phyloP scores from a whole-genome alignment of 2,888 invertebrate species.

The Arenicola marina region DNA sequence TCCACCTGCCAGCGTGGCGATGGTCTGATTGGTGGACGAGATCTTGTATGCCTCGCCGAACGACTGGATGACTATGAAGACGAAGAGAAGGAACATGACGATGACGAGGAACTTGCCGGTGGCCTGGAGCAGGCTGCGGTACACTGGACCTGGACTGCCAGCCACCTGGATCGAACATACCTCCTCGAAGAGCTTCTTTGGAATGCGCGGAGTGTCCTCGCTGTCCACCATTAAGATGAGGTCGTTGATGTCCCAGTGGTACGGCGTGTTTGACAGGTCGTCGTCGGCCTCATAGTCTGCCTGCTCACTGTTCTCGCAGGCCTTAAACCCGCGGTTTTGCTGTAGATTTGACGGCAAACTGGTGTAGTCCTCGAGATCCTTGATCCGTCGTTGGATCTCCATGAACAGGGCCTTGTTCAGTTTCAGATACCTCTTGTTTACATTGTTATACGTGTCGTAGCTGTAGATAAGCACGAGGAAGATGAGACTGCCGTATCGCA shows the following conservation, averaged over 20 bases:
- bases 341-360: constrained; percentile 53
- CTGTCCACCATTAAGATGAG: constrained; percentile 54
- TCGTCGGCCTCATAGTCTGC: constrained; percentile 35
- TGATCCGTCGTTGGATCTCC: constrained; percentile 51
- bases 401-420: constrained; percentile 54
- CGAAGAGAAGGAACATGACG: constrained; percentile 54
- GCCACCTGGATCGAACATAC: constrained; percentile 51
- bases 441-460: constrained; percentile 56
- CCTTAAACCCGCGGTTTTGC: constrained; percentile 25
- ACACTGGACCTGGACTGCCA: constrained; percentile 57
- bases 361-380: constrained; percentile 52
- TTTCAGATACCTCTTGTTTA: constrained; percentile 54
- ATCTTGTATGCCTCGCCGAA: constrained; percentile 37
- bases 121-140: constrained; percentile 51
- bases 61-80: constrained; percentile 58
- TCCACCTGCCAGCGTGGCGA: constrained; percentile 35
- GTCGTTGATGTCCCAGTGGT: constrained; percentile 50
- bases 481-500: constrained; percentile 54
- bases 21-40: constrained; percentile 31
- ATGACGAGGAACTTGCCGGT: constrained; percentile 56
- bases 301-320: constrained; percentile 45
- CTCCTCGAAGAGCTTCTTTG: constrained; percentile 50
- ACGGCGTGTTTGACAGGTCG: constrained; percentile 13
- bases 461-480: constrained; percentile 56
- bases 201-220: constrained; percentile 54